Evolutionary conservation across 2,113 vertebrate genomes (phyloP).

Genomic region (Gadus macrocephalus): DNA sequence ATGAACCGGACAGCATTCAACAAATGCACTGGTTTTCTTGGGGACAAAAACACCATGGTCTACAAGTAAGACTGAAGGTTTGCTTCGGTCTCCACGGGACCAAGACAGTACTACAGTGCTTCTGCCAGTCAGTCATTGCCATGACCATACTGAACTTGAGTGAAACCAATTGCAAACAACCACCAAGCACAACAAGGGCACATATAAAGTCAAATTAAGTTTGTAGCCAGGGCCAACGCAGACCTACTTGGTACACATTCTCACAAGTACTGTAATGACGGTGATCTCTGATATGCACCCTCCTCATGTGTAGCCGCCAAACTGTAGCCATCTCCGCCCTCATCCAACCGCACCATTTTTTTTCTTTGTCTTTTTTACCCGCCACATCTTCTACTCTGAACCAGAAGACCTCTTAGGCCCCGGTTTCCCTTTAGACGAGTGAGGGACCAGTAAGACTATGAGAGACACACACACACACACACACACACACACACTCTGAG

Average conservation of each 20-base stretch:
- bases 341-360: neutral
- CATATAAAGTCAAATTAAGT: neutral
- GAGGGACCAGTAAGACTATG: too few relatives aligned
- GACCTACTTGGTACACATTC: slow-evolving; percentile 10
- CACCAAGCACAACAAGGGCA: slow-evolving; percentile 22
- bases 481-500: too few relatives aligned
- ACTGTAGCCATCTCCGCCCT: neutral
- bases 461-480: too few relatives aligned
- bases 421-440: too few relatives aligned
- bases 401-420: too few relatives aligned
- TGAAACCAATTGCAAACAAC: neutral
- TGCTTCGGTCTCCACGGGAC: neutral
- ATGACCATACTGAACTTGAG: neutral
- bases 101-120: neutral
- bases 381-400: too few relatives aligned
- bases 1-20: neutral
- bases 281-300: slow-evolving; percentile 30
- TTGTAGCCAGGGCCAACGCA: slow-evolving; percentile 32
- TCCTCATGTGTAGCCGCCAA: neutral
- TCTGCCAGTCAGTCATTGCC: neutral
- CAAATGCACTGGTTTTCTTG: neutral
- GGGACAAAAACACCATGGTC: neutral
- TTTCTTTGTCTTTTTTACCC: neutral
- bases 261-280: slow-evolving; percentile 37
- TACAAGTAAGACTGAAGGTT: too few relatives aligned